Base-by-base conservation (phyloP, 92 coral and sea anemone genomes). In the Umimayanthus kanabou region DNA sequence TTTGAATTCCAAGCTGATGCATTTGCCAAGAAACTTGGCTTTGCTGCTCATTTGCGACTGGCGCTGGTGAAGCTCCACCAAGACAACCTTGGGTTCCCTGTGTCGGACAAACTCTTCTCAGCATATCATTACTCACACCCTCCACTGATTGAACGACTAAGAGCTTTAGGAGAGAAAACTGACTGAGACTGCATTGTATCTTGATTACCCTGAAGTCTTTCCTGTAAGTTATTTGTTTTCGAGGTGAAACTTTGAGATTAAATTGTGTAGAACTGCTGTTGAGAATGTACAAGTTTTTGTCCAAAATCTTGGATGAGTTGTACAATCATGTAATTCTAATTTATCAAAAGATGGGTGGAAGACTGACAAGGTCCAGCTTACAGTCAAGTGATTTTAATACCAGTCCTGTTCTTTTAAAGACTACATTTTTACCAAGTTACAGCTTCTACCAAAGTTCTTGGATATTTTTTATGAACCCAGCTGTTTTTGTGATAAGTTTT, bases 21-120 rank as follows among this genome's bases (percentile, higher is more conserved):
- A 11, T 97, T 97, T 89, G 99, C 98, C 43, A 97, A 97, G 89
- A 87, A 89, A 73, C 97, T 97, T 55, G 99, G 99, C 29, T 97
- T 91, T 53, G 86, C 97, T 66, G 80, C 92, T 9, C 92, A 91
- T 80, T 93, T 97, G 26, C 95, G 96, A 82, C 91, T 95, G 22
- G 87, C 99, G 10, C 89, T 97, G 70, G 90, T 97, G 82, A 97
- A 97, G 81, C 95, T 97, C 25, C 95, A 97, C 86, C 86, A 94
- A 67, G 99, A 97, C 74, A 97, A 97, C 92, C 95, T 97, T 77
- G 99, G 99, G 39, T 97, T 97, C 81, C 99, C 99, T 82, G 98
- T 97, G 80, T 98, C 99, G 30, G 99, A 97, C 84, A 93, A 93
- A 73, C 92, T 97, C 22, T 97, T 95, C 88, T 97, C 99, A 1